Evolutionary conservation across 2,797 vertebrate genomes (phyloP).

Genomic region (Xiphorhynchus erythropygius): DNA sequence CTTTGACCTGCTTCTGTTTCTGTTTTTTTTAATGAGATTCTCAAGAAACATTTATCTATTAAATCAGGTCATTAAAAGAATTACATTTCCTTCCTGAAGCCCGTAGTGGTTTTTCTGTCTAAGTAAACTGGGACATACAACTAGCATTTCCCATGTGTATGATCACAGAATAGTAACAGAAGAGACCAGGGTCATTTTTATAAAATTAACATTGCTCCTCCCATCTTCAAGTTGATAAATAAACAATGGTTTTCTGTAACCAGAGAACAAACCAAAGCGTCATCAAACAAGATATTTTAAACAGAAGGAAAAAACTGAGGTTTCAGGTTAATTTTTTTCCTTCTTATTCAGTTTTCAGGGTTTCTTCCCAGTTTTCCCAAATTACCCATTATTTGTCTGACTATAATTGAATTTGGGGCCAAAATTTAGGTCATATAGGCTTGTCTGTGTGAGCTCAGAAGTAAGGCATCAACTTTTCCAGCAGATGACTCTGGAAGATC

Average conservation of each 20-base stretch:
- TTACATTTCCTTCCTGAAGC: constrained; percentile 1
- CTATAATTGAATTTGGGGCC: background rate
- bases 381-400: background rate
- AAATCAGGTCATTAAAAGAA: constrained; percentile 56
- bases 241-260: background rate
- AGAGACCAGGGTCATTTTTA: background rate
- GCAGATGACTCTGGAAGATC: background rate
- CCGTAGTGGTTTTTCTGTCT: background rate
- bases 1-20: constrained; percentile 17
- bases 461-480: background rate
- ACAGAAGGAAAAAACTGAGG: background rate
- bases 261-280: background rate
- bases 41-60: constrained; percentile 34
- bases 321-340: background rate
- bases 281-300: background rate
- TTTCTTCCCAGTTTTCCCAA: background rate
- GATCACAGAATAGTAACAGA: background rate
- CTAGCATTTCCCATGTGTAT: background rate
- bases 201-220: background rate
- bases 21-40: constrained; percentile 1
- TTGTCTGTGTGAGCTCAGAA: background rate
- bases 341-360: background rate
- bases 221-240: background rate
- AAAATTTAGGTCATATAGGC: background rate
- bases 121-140: constrained; percentile 18